Evolutionary conservation across 2,113 vertebrate genomes (phyloP), one percentile per base, ranked within the genome.

Genomic region (Phrynosoma platyrhinos): DNA sequence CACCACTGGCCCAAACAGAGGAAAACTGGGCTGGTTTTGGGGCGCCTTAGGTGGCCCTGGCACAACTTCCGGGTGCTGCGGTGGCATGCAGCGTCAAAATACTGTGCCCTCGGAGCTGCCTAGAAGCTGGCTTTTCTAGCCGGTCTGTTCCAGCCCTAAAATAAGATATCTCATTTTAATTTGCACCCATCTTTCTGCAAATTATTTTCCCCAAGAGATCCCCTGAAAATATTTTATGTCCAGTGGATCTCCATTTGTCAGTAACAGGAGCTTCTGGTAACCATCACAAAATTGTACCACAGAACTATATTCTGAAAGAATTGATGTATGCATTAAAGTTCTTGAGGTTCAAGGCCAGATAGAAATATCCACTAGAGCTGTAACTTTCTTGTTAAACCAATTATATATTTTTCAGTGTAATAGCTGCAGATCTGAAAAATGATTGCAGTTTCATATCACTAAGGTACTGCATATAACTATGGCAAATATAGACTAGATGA

Each of bases 341-440:
- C 0, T 0, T 47, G 32, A 82, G 55, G 58, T 78, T 47, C 36
- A 64, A n/a, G 42, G 18, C 30, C 58, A 69, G 72, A 77, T 23
- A 27, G 62, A 30, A 75, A 7, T 74, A 21, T 55, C 30, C 8
- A 64, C 21, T 82, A 53, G 42, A 14, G 32, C 68, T 42, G 9
- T 36, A 3, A 20, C 1, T 20, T 1, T 32, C 0, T 0, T 20
- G n/a, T 0, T 84, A 52, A 52, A 87, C 2, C 18, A 27, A 81
- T 0, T 74, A 83, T 81, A 30, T 30, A 85, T 23, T 76, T 69
- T 23, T 85, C 87, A 83, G 84, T 74, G 0, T 81, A 77, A 14
- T 69, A 82, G n/a, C 66, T 21, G 9, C 78, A 87, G 82, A 52
- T 47, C 91, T 83, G 84, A 72, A 72, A 92, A 79, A 52, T 52